Base-by-base conservation (phyloP, 30 jellyfish, hydroid and myxozoan genomes). In the Aurelia sp. region DNA sequence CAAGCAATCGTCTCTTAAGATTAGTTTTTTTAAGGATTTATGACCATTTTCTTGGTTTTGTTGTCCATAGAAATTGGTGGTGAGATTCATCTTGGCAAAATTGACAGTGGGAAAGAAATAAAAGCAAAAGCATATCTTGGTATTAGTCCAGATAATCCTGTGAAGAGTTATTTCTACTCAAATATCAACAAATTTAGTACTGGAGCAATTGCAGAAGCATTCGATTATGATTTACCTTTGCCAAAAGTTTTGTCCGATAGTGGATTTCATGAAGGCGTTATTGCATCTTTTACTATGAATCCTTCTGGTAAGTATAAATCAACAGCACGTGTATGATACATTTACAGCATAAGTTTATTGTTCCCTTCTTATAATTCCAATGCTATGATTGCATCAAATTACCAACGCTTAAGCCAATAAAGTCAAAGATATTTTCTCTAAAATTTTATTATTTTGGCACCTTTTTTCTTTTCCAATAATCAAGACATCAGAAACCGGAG, bases 221-320 rank as follows among this genome's bases (percentile, higher is more conserved):
- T 87, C 78, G 96, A 72, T 24, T 81, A 69, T 57, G 86, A 87
- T 55, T 55, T 86, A 55, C 10, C 67, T 4, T 71, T 92, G 60
- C 98, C 98, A 31, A 80, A 81, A 62, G 93, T 78, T 31, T 59
- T 92, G 2, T 58, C 80, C 21, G 98, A 92, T 13, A 74, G 97
- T 51, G 97, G 97, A 30, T 92, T 92, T 64, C 98, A 97, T 11
- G 96, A 81, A 24, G 98, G 98, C 8, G 93, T 92, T 27, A 22
- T 78, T 27, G 94, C 94, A 10, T 89, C 95, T 2, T 92, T 87
- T 70, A 80, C 98, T 10, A 27, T 47, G 68, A 72, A 82, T 69
- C 97, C 98, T 9, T 41, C 71, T 35, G 98, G 98, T 93, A 53
- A 66, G 69, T 11, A 75, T 41, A 12, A 18, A 19, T 44, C 15